phyloP scores from a whole-genome alignment of 2,888 invertebrate genomes.

The Syritta pipiens region DNA sequence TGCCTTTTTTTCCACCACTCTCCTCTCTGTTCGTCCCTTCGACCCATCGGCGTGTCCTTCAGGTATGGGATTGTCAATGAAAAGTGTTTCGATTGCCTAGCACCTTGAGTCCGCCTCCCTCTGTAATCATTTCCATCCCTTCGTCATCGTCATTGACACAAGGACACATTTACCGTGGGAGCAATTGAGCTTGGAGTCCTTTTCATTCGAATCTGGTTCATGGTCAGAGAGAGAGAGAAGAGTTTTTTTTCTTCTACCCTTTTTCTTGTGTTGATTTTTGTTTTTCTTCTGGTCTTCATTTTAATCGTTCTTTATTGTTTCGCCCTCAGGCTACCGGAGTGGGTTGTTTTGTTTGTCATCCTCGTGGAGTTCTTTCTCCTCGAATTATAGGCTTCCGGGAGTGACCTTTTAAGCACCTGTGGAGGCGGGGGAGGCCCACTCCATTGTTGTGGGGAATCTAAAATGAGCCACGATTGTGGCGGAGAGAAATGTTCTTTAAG shows the following conservation, averaged over 20 bases:
- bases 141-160: constrained; percentile 16
- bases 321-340: no score
- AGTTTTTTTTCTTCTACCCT: background rate
- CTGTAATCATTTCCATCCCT: constrained; percentile 7
- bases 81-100: constrained; percentile 2
- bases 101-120: background rate
- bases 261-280: constrained; percentile 1
- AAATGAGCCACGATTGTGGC: constrained; percentile 33
- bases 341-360: background rate
- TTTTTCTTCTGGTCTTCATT: no score
- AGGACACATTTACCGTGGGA: constrained; percentile 39
- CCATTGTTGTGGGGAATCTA: no score
- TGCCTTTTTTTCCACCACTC: background rate
- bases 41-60: background rate
- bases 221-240: constrained; percentile 20
- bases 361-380: no score
- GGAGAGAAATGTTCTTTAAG: constrained; percentile 21
- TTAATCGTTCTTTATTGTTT: constrained; percentile 41
- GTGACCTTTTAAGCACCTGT: no score
- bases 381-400: no score
- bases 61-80: background rate
- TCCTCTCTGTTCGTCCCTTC: no score
- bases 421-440: no score
- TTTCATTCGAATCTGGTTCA: constrained; percentile 53
- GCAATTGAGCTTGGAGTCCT: constrained; percentile 30